Base-by-base conservation (phyloP, 64 coral and sea anemone species). In the Stylophora pistillata region DNA sequence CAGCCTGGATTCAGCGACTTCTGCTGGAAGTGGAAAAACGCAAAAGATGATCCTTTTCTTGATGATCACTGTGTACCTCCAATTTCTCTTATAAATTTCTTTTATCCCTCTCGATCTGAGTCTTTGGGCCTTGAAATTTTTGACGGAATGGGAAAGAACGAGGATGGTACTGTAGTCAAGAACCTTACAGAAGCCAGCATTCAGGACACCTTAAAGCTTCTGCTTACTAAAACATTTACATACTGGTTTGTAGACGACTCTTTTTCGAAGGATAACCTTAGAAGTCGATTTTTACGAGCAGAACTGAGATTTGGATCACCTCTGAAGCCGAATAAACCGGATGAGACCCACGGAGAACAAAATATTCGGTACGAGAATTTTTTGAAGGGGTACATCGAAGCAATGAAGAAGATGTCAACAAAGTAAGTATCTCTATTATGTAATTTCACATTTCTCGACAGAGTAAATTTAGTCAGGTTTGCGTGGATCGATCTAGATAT, bases 241-340 rank as follows among this genome's bases (percentile, higher is more conserved):
- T 99, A 90, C 64, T 95, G 90, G 90, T 99, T 93, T 87, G 97
- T 99, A 4, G 93, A 95, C 63, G 85, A 86, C 17, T 72, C 89
- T 27, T 99, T 93, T 66, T 95, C 89, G 6, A 59, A 74, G 1
- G 77, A 59, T 56, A 88, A 99, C 63, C 81, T 3, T 11, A 85
- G 71, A 63, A 99, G 93, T 68, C 89, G 79, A 62, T 79, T 99
- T 30, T 85, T 99, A 61, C 94, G 97, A 23, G 97, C 97, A 32
- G 90, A 99, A 56, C 28, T 99, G 16, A 92, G 85, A 55, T 91
- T 99, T 95, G 97, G 97, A 1, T 90, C 41, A 33, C 97, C 97
- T 16, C 70, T 97, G 21, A 87, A 41, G 10, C 58, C 78, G 12
- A 58, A 29, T 15, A 87, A 41, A 5, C 58, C 78, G 12, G 70